A percentile compares a stretch with the other conserved stretches of the same genome.
Evolutionary conservation across 2,888 invertebrate genomes (phyloP).

Genomic region (Leucozona laternaria): DNA sequence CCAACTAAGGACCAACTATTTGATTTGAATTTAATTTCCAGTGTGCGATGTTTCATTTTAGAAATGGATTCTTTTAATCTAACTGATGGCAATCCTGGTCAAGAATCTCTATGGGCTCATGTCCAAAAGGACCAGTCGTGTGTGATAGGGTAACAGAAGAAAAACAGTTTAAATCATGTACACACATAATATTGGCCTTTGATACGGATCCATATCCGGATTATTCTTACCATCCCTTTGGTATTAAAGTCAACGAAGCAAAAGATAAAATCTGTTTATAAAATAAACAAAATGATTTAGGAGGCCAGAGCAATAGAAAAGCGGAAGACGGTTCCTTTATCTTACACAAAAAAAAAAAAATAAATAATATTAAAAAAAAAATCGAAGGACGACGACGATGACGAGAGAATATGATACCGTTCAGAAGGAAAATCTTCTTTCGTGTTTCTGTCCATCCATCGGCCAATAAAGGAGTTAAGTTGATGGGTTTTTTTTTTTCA

Average conservation of each 20-base stretch:
- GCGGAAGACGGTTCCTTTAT: constrained; percentile 32
- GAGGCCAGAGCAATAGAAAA: constrained; percentile 53
- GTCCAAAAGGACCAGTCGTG: constrained; percentile 60
- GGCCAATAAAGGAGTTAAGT: constrained; percentile 66
- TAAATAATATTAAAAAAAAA: constrained; percentile 37
- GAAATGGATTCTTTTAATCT: neutral
- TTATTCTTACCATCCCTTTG: constrained; percentile 75
- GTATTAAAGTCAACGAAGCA: constrained; percentile 74
- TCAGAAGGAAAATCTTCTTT: constrained; percentile 70
- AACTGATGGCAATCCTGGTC: constrained; percentile 5
- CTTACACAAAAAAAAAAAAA: constrained; percentile 1
- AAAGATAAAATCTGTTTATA: constrained; percentile 76
- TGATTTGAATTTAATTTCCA: too few relatives aligned
- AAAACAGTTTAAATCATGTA: constrained; percentile 76
- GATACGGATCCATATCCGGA: constrained; percentile 75
- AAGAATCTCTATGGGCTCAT: constrained; percentile 16
- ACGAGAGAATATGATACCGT: constrained; percentile 67
- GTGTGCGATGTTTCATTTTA: too few relatives aligned
- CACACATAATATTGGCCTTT: constrained; percentile 76
- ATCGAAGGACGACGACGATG: constrained; percentile 47
- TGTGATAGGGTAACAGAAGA: constrained; percentile 72
- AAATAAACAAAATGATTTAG: constrained; percentile 76
- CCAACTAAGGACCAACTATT: too few relatives aligned
- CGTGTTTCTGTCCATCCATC: constrained; percentile 52
- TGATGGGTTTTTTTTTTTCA: constrained; percentile 54